Evolutionary conservation across 1,140 invertebrate genomes (phyloP), one percentile per base, ranked within the genome.

Genomic region (Diploscapter pachys): DNA sequence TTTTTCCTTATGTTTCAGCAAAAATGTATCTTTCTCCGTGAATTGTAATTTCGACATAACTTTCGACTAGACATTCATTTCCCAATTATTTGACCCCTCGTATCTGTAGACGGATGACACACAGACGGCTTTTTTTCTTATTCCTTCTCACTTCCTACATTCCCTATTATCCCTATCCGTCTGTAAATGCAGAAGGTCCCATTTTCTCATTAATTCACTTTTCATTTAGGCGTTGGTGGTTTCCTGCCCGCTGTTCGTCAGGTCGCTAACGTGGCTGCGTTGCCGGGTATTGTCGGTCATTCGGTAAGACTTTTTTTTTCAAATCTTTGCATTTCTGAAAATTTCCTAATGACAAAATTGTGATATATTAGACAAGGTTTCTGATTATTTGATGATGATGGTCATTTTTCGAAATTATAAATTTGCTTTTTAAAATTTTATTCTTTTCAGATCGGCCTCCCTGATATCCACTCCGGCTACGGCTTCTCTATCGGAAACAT

Each of bases 401-500:
- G n/a, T 31, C 31, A 31, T 31, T 31, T 31, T 31, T 31, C 31
- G 31, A 31, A 31, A 31, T 31, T 31, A 31, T 31, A 31, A 31
- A 31, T 31, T 31, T 31, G 31, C 31, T 1, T 31, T 31, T 31
- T 31, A 31, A 31, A 31, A 31, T 31, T 31, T 31, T 31, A 31
- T 31, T 31, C 31, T 31, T 31, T 31, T 31, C 31, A 31, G 31
- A 88, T 91, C 81, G 97, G 97, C 51, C 88, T 99, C 11, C 97
- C 97, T 8, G 97, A 99, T 90, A 91, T 99, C 56, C 97, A 99
- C 88, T 97, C 83, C 49, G 97, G 96, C 57, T 99, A 99, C 90
- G 96, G 96, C 57, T 99, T 99, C 91, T 96, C 96, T 49, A 99
- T 99, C 87, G 94, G 96, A 78, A 99, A 99, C 87, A 98, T 99